Evolutionary conservation across 2,113 vertebrate genomes (phyloP).

Genomic region (Echinops telfairi): DNA sequence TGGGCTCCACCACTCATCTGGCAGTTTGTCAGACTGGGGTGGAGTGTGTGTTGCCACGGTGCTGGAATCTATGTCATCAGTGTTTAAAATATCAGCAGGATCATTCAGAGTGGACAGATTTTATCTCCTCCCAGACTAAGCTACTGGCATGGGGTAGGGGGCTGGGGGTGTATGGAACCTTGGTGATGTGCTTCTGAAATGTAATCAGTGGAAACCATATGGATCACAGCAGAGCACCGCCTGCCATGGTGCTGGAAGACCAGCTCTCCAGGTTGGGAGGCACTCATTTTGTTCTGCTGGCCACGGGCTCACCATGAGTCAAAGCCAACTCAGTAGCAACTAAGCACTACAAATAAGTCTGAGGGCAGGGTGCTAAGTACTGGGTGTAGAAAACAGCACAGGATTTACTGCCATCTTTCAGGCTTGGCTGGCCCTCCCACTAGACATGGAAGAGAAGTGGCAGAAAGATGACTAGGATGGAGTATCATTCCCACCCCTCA

Average conservation of each 20-base stretch:
- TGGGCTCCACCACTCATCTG: neutral
- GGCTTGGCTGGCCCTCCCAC: too few relatives aligned
- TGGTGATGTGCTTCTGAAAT: neutral
- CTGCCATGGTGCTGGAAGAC: neutral
- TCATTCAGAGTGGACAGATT: too few relatives aligned
- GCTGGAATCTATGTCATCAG: neutral
- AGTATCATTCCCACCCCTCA: accelerated
- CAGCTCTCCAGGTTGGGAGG: neutral
- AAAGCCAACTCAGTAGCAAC: neutral
- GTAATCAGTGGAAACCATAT: neutral
- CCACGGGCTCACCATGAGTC: neutral
- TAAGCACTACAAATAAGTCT: neutral
- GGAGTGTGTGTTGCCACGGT: neutral
- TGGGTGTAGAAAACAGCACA: neutral
- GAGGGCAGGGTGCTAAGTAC: neutral
- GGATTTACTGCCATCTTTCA: neutral
- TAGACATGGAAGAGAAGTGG: neutral
- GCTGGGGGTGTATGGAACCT: too few relatives aligned
- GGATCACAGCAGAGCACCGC: neutral
- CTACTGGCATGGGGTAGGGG: too few relatives aligned
- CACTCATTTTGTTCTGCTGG: neutral
- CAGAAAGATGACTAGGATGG: accelerated
- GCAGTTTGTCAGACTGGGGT: neutral
- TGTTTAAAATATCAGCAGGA: neutral
- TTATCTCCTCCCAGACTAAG: too few relatives aligned